Evolutionary conservation across 2,113 vertebrate genomes (phyloP), one percentile per base, ranked within the genome.

Genomic region (Salminus brasiliensis): DNA sequence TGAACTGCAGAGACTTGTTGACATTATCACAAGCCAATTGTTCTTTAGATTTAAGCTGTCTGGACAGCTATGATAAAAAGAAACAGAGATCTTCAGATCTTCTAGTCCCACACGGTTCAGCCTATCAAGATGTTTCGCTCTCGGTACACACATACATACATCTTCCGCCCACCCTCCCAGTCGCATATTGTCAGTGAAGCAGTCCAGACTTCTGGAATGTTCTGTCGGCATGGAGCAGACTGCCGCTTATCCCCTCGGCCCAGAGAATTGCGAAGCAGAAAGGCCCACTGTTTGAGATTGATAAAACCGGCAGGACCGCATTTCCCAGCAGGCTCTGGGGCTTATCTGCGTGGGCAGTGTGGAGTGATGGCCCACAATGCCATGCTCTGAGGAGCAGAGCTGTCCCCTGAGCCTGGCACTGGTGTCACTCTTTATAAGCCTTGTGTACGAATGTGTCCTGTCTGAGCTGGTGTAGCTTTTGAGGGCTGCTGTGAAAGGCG

Each of bases 231-330:
- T 21, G 74, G 84, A n/a, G 49, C 83, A 88, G 74, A 81, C 78
- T 78, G 77, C 70, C 57, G 76, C 88, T 90, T 91, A 90, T 89
- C 88, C 85, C 76, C 76, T 23, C 23, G 78, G 68, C 77, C 70
- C 16, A 76, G 25, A 85, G 86, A 90, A 86, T 88, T 90, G 88
- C 83, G 69, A 77, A 78, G 80, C 72, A 73, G 70, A 79, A 85
- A 81, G 80, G 36, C 84, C 74, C 69, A 76, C 83, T 91, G 89
- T 88, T 86, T 85, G 85, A 86, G 83, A 88, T 87, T 89, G 90
- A 92, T 91, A 90, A 91, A 90, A 80, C 77, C 69, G 68, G 41
- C 59, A 81, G 83, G 84, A 83, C 69, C 8, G 10, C 68, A 55
- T 85, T 83, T 72, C 74, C 84, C 87, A 86, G 88, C 88, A 89